Evolutionary conservation across 2,113 vertebrate species (phyloP), one percentile per base, ranked within the genome.

Genomic region (Gnathonemus longibarbis): DNA sequence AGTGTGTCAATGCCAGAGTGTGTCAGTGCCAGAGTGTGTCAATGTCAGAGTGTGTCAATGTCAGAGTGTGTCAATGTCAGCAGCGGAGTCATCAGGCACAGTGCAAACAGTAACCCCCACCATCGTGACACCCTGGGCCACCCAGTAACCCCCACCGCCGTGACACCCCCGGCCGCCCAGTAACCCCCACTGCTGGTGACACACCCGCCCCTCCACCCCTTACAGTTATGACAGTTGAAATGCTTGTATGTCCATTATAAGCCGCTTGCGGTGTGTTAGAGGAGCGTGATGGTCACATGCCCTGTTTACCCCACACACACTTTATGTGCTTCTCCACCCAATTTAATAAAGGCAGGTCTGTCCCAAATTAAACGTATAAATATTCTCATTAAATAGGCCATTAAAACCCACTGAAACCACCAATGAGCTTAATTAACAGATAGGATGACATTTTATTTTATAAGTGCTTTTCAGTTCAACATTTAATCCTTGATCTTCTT

Each of bases 251-350:
- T 56, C 53, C 19, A 56, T 56, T 56, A 56, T 7, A 56, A 27
- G 10, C 1, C 3, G 3, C 10, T 27, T 1, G 9, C n/a, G 0
- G 62, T 66, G n/a, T 66, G 62, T 27, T n/a, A 11, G 9, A 27
- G 62, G 62, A 66, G 24, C 62, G 9, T 27, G 2, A 27, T 3
- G 62, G 62, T 27, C n/a, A 27, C n/a, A 11, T 11, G n/a, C 10
- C 92, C 90, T 92, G 85, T 90, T 50, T 3, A 91, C 35, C 90
- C 92, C 91, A 87, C 85, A 53, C 50, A 86, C 52, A 10, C 94
- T 96, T 96, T 95, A 95, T 94, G 90, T 88, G 94, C 88, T 62
- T 92, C 91, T 89, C 94, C 95, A 95, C 94, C 95, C 94, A 92
- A 86, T 92, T 93, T 94, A 94, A 95, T 96, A 92, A 96, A 95